These are phyloP conservation scores for Chrysolina oricalcia DNA, from an alignment of 2,888 invertebrate genomes.

Conservation along the genomic window DNA sequence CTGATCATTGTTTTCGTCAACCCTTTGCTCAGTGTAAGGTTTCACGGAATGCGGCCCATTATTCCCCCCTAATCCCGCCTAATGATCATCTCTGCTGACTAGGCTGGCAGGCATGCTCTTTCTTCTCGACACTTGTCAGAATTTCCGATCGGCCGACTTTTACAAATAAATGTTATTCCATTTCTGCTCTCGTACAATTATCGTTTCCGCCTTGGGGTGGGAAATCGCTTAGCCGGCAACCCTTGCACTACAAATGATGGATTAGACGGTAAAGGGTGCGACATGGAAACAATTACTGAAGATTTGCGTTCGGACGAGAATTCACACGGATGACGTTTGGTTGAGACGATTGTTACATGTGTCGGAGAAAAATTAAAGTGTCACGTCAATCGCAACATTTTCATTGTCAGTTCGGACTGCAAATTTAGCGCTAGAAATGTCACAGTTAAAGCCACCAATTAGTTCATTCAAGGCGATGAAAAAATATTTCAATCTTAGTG, in stretches of 20 bases:
- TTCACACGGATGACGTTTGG: neutral
- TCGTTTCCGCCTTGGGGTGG: conserved; percentile 70
- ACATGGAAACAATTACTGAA: conserved; percentile 63
- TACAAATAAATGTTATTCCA: conserved; percentile 66
- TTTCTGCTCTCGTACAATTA: conserved; percentile 66
- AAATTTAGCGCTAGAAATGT: too few relatives aligned
- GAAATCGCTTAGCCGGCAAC: conserved; percentile 59
- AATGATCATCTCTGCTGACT: conserved; percentile 55
- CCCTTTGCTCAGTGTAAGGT: conserved; percentile 63
- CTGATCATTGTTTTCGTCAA: conserved; percentile 64
- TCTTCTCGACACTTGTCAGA: conserved; percentile 54
- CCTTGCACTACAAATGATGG: conserved; percentile 67
- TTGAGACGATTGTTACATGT: too few relatives aligned
- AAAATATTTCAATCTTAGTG: too few relatives aligned
- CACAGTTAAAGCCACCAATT: too few relatives aligned
- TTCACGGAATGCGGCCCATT: conserved; percentile 60
- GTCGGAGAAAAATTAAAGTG: too few relatives aligned
- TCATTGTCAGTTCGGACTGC: too few relatives aligned
- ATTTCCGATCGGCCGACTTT: conserved; percentile 55
- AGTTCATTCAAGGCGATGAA: too few relatives aligned
- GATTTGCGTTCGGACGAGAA: conserved; percentile 38
- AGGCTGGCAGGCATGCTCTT: conserved; percentile 36
- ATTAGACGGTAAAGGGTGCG: conserved; percentile 63
- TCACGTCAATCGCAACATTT: too few relatives aligned
- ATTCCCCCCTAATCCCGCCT: conserved; percentile 53